Conservation (phyloP, 2,888 invertebrate genomes). For the Oligia latruncula region DNA sequence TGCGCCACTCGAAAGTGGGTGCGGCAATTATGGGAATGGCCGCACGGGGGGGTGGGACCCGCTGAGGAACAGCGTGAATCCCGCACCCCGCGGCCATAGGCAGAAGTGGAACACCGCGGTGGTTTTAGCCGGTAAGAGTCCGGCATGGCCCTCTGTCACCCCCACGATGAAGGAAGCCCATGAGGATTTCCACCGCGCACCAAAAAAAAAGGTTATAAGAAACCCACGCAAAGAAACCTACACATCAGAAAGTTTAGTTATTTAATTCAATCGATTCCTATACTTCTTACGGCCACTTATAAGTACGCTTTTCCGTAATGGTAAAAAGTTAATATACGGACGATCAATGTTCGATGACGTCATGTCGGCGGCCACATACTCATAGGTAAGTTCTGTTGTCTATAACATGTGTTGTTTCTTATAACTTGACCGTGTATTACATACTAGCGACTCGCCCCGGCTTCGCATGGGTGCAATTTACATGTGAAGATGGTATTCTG, state of each 20-base stretch:
- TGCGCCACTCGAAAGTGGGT: too few relatives aligned
- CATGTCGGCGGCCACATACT: slow-evolving; percentile 5
- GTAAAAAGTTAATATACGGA: slow-evolving; percentile 37
- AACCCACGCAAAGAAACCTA: slow-evolving; percentile 20
- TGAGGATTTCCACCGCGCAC: too few relatives aligned
- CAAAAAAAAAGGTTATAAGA: not conserved
- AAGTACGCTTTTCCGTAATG: slow-evolving; percentile 35
- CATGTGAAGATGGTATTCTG: not conserved
- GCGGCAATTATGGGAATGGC: too few relatives aligned
- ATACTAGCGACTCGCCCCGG: not conserved
- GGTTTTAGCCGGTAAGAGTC: too few relatives aligned
- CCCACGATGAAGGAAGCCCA: too few relatives aligned
- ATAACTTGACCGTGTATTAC: not conserved
- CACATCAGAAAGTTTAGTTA: slow-evolving; percentile 7
- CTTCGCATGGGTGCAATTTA: not conserved
- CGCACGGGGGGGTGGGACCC: too few relatives aligned
- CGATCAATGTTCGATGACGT: slow-evolving; percentile 62
- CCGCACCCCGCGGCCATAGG: too few relatives aligned
- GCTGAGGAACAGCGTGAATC: too few relatives aligned
- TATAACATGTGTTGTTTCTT: slow-evolving; percentile 15
- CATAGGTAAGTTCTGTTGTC: slow-evolving; percentile 2
- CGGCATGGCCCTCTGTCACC: too few relatives aligned
- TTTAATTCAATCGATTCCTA: slow-evolving; percentile 44
- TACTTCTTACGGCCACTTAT: slow-evolving; percentile 23
- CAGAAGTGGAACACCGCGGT: too few relatives aligned